Base-by-base conservation (phyloP, 1,140 invertebrate species). In the Pseudoatta argentina region DNA sequence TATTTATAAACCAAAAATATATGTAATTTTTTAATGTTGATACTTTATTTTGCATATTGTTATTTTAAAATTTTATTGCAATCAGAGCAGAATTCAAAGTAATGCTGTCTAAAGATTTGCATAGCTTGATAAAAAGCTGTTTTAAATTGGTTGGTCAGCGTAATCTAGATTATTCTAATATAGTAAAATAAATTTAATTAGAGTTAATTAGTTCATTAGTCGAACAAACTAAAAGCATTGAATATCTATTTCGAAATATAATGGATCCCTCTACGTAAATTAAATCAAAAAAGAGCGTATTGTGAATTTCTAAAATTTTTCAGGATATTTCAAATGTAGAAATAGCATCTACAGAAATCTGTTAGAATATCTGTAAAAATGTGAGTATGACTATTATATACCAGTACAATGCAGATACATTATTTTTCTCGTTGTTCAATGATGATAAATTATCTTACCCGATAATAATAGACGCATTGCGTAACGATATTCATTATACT, bases 401-500 rank as follows among this genome's bases (percentile, higher is more conserved):
- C 21, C 0, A 55, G 16, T 3, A 21, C 64, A n/a, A 55, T 48
- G 63, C 14, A 63, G 55, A 63, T 63, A n/a, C 30, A 51, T 55
- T 14, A 75, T 83, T 61, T 75, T 75, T 59, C 44, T 83, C 39
- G 21, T 66, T 72, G 79, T 39, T 59, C 39, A 73, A 83, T 83
- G 53, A 53, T 44, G 53, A 83, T 34, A 51, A 61, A 51, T 51
- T 73, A 75, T 73, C 69, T 75, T 59, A 75, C n/a, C 7, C 44
- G 69, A 75, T 48, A 82, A 72, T 83, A 83, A 83, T 75, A 75
- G 79, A 75, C 79, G 69, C 57, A 83, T 83, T 83, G 69, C 79
- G 79, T 83, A 83, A 83, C 79, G 27, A 83, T 83, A 83, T 83
- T 83, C 63, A 83, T 83, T 81, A 81, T 55, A 8, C 39, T 61